Conservation (phyloP, 2,888 invertebrate genomes). For the Amiota mariae region DNA sequence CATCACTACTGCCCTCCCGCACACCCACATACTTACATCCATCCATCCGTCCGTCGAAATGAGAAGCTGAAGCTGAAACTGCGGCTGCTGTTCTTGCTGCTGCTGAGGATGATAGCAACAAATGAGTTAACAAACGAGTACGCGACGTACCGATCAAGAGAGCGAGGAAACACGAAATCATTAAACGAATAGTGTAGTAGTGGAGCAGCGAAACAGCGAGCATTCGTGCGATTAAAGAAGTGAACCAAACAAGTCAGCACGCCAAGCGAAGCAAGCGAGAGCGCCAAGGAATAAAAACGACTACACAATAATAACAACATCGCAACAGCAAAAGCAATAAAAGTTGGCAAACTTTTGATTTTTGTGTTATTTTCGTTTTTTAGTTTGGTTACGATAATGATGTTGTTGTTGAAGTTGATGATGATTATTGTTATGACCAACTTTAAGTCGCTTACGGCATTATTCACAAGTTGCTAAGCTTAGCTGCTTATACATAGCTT, state of each 20-base stretch:
- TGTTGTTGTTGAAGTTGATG: too few relatives aligned
- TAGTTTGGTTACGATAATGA: neutral
- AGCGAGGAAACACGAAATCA: neutral
- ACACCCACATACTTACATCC: too few relatives aligned
- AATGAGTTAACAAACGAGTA: neutral
- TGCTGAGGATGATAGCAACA: neutral
- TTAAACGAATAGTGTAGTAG: too few relatives aligned
- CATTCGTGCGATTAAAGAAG: conserved; percentile 39
- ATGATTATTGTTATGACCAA: conserved; percentile 58
- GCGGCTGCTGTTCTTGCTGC: neutral
- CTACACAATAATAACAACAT: too few relatives aligned
- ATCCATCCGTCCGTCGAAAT: too few relatives aligned
- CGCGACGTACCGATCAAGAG: too few relatives aligned
- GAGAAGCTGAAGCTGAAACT: neutral
- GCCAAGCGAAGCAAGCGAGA: neutral
- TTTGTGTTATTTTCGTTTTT: conserved; percentile 12
- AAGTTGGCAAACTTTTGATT: conserved; percentile 57
- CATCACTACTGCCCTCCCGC: too few relatives aligned
- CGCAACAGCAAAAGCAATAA: conserved; percentile 45
- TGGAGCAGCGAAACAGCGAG: conserved; percentile 29
- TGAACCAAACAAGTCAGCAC: conserved; percentile 31
- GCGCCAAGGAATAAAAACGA: neutral
- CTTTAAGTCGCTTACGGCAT: conserved; percentile 63
- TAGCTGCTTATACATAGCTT: conserved; percentile 29
- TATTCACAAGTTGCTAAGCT: conserved; percentile 35